These are phyloP conservation scores for Cantharis flavilabris DNA, from an alignment of 2,888 invertebrate species.

Conservation along the genomic window DNA sequence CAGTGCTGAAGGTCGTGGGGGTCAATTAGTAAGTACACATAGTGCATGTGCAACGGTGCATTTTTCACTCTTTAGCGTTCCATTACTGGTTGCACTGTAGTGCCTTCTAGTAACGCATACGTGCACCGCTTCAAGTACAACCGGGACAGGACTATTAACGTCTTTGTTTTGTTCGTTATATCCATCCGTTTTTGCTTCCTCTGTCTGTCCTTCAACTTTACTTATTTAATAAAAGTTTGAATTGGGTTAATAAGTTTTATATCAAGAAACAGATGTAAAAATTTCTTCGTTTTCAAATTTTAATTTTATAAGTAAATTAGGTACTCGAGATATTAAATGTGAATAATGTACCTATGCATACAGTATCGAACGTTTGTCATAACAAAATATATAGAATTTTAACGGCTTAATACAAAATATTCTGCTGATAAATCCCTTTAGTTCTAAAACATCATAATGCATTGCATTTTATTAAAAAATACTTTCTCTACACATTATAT, in stretches of 20 bases:
- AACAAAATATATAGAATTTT: neutral
- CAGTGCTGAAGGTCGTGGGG: slow-evolving; percentile 48
- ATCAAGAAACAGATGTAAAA: slow-evolving; percentile 15
- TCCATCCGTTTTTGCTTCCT: slow-evolving; percentile 51
- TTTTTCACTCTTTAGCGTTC: slow-evolving; percentile 41
- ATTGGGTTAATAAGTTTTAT: slow-evolving; percentile 35
- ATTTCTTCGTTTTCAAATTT: neutral
- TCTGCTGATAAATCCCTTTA: neutral
- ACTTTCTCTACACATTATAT: neutral
- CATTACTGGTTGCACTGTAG: slow-evolving; percentile 37
- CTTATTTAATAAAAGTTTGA: slow-evolving; percentile 39
- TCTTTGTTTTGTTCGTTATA: slow-evolving; percentile 54
- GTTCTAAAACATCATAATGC: neutral
- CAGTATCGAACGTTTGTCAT: neutral
- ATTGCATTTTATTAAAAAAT: neutral
- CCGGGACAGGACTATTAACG: slow-evolving; percentile 42
- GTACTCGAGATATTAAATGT: neutral
- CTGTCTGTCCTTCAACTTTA: slow-evolving; percentile 45
- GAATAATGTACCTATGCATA: neutral
- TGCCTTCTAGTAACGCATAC: slow-evolving; percentile 32
- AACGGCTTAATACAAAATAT: neutral
- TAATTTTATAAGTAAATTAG: neutral
- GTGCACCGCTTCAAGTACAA: slow-evolving; percentile 31
- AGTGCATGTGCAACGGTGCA: slow-evolving; percentile 38
- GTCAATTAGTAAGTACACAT: slow-evolving; percentile 46